A percentile compares a stretch with the other conserved stretches of the same genome.
These are phyloP conservation scores for Timema cristinae DNA, from an alignment of 2,888 invertebrate genomes.

Conservation along the genomic window DNA sequence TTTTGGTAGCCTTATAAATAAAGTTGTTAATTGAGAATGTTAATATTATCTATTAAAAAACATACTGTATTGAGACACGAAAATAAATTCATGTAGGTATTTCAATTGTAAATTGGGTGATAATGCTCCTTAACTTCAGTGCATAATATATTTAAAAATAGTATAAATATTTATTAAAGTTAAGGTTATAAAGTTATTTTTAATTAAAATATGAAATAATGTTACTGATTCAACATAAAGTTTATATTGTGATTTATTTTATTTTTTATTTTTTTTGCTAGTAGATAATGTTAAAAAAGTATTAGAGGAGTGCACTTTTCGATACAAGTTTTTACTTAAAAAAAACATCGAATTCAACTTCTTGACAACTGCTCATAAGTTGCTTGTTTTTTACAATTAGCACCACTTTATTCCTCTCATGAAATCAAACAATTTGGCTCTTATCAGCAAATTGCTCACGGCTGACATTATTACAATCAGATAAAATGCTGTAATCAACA, in stretches of 20 bases:
- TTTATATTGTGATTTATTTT: not conserved
- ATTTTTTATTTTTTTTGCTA: not conserved
- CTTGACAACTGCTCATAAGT: constrained; percentile 4
- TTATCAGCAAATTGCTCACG: too few relatives aligned
- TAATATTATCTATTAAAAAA: constrained; percentile 1
- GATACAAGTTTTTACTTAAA: constrained; percentile 13
- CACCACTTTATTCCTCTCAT: too few relatives aligned
- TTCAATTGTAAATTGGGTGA: not conserved
- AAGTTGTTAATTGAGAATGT: constrained; percentile 4
- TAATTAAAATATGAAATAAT: constrained; percentile 4
- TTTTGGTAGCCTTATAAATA: not conserved
- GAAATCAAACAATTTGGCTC: too few relatives aligned
- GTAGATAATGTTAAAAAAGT: not conserved
- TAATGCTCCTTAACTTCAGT: not conserved
- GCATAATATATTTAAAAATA: constrained; percentile 4
- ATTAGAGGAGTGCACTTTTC: constrained; percentile 5
- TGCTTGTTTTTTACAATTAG: not conserved
- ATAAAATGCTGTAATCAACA: too few relatives aligned
- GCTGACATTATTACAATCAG: too few relatives aligned
- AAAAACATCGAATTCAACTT: not conserved
- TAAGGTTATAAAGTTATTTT: constrained; percentile 4
- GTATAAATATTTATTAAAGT: constrained; percentile 7
- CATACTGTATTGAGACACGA: not conserved
- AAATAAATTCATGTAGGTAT: too few relatives aligned
- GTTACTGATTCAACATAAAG: constrained; percentile 15